Evolutionary conservation across 2,888 invertebrate species (phyloP), one percentile per base, ranked within the genome.

Genomic region (Coenonympha glycerion): DNA sequence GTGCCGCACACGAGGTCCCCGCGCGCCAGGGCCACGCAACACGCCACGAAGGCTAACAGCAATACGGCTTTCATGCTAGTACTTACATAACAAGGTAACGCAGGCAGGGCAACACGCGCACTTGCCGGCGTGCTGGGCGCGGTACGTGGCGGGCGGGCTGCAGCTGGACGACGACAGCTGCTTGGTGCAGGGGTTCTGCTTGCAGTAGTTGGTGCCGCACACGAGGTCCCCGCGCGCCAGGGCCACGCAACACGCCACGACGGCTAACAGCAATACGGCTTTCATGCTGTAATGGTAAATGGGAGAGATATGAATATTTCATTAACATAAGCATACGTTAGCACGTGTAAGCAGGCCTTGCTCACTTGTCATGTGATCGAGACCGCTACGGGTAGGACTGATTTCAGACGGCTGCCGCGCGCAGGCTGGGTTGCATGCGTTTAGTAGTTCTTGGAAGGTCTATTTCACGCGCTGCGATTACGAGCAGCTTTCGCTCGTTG

Each of bases 91-190:
- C 13, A 73, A 58, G 3, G 76, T 76, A 24, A 87, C 82, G 47
- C 87, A 87, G 40, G 87, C 87, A 0, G 87, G 86, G 48, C 87
- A 87, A 64, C 87, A 87, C 15, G 74, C 87, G 62, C 87, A 87
- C 54, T 78, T 74, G 59, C 87, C 87, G 5, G 83, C 67, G 61
- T 87, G 87, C 52, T 69, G 73, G 31, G 71, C 52, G 19, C 75
- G 76, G 70, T 78, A 87, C 2, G 61, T 55, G 2, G 84, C 62
- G 0, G 79, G 76, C 2, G 62, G 57, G 22, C 62, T 66, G 61
- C 86, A 86, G 62, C 75, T 76, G 24, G 56, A 52, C 13, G 64
- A 28, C 0, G 76, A 58, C 2, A 83, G 57, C 1, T 66, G 62
- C 0, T 62, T 21, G 16, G 57, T 13, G 67, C 87, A 86, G 0